These are phyloP conservation scores for Cantharis flavilabris DNA, from an alignment of 2,888 invertebrate species.

Conservation along the genomic window DNA sequence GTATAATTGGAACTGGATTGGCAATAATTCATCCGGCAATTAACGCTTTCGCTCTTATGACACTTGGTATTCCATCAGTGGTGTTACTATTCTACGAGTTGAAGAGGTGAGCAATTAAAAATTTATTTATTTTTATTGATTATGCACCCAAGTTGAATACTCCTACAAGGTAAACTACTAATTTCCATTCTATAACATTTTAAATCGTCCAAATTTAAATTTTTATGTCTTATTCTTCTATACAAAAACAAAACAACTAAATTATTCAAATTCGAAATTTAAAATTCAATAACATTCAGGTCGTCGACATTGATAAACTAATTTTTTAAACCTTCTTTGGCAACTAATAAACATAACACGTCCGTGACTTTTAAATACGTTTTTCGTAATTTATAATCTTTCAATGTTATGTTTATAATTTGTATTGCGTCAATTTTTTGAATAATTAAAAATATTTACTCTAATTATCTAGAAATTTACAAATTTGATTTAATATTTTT, in stretches of 20 bases:
- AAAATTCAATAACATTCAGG: background rate
- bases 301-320: background rate
- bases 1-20: conserved; percentile 69
- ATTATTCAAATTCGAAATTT: background rate
- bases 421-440: background rate
- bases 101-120: conserved; percentile 59
- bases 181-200: background rate
- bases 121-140: background rate
- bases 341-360: background rate
- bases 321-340: background rate
- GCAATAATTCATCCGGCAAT: conserved; percentile 77
- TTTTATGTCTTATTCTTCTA: background rate
- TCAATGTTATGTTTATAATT: background rate
- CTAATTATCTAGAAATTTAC: background rate
- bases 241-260: background rate
- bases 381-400: background rate
- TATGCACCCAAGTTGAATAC: background rate
- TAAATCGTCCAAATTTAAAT: background rate
- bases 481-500: too few species aligned
- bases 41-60: conserved; percentile 82
- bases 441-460: background rate
- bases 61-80: conserved; percentile 71
- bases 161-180: background rate
- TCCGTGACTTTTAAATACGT: background rate
- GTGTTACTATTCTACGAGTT: conserved; percentile 70